Percentiles rank a stretch among this genome's conserved stretches.
Conservation (phyloP, 2,888 invertebrate species). For the Melitaea athalia region DNA sequence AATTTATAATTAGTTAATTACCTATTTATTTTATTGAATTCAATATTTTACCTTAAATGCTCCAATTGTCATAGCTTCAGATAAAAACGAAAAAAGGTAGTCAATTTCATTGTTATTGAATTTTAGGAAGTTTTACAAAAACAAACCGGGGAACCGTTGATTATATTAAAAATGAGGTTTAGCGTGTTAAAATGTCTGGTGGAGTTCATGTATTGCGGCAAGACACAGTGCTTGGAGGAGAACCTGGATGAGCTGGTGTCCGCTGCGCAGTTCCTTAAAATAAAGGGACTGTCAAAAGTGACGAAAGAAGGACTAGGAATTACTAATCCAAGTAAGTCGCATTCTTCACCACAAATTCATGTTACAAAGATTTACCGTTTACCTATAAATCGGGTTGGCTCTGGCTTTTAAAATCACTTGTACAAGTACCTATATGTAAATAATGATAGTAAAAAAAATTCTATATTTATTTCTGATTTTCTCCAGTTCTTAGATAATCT, state of each 20-base stretch:
- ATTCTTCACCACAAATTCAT: background rate
- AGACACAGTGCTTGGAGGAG: slow-evolving; percentile 86
- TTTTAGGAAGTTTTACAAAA: slow-evolving; percentile 83
- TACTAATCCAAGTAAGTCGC: slow-evolving; percentile 66
- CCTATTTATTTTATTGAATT: background rate
- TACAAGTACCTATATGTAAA: background rate
- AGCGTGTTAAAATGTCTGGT: slow-evolving; percentile 86
- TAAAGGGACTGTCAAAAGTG: slow-evolving; percentile 82
- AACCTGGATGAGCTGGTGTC: slow-evolving; percentile 86
- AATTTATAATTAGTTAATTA: background rate
- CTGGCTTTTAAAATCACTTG: background rate
- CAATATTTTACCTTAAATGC: slow-evolving; percentile 13
- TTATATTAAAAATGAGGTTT: slow-evolving; percentile 87
- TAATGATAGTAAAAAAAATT: background rate
- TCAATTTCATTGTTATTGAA: background rate
- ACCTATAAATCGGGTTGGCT: background rate
- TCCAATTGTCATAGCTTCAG: slow-evolving; percentile 2
- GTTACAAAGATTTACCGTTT: too few relatives aligned
- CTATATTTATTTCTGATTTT: too few relatives aligned
- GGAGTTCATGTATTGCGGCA: slow-evolving; percentile 90
- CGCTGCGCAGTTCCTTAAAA: slow-evolving; percentile 87
- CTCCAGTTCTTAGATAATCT: background rate
- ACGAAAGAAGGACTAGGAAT: slow-evolving; percentile 80
- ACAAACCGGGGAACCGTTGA: slow-evolving; percentile 80
- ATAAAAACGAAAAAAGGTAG: too few relatives aligned